Evolutionary conservation across 2,888 invertebrate species (phyloP).

Genomic region (Idaea aversata): DNA sequence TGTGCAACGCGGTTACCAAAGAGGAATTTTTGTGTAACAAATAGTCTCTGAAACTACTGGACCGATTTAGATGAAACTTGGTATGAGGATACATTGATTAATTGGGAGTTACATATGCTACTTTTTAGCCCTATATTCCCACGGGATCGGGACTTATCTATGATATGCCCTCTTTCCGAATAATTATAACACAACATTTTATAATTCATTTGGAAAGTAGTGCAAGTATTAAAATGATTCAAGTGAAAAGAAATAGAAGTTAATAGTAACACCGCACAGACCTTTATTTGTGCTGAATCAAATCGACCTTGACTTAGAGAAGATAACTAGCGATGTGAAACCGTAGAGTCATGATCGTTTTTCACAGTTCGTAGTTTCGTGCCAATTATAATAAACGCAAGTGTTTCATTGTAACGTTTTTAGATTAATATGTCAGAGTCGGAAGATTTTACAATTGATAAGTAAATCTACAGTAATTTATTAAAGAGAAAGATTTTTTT

Average conservation of each 20-base stretch:
- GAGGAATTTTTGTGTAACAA: no score
- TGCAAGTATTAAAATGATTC: slow-evolving; percentile 16
- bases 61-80: no score
- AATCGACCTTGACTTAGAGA: slow-evolving; percentile 56
- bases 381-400: slow-evolving; percentile 58
- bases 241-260: slow-evolving; percentile 7
- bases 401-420: slow-evolving; percentile 46
- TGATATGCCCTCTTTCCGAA: background rate
- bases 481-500: no score
- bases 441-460: slow-evolving; percentile 26
- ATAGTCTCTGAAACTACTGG: no score
- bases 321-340: slow-evolving; percentile 52
- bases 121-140: no score
- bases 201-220: background rate
- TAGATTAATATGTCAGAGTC: slow-evolving; percentile 53
- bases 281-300: slow-evolving; percentile 32
- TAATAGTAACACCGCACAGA: slow-evolving; percentile 6
- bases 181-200: background rate
- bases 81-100: no score
- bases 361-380: slow-evolving; percentile 53
- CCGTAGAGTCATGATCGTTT: slow-evolving; percentile 60
- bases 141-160: no score
- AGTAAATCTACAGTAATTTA: slow-evolving; percentile 20
- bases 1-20: no score
- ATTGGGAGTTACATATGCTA: no score